Evolutionary conservation across 2,888 invertebrate genomes (phyloP).

Genomic region (Heliconius charithonia): DNA sequence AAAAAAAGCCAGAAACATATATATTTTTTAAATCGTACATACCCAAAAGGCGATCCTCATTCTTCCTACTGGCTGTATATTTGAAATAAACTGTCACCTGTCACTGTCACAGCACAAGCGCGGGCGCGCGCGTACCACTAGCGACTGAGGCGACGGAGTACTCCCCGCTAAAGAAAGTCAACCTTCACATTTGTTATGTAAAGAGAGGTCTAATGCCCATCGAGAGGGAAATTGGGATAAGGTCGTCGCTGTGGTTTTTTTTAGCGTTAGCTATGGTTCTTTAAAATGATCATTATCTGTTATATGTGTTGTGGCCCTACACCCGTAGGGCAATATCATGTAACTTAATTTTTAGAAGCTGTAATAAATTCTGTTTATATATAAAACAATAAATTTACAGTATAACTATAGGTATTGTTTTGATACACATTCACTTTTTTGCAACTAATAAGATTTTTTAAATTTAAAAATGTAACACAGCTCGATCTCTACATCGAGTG

Average conservation of each 20-base stretch:
- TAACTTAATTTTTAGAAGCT: too few species aligned
- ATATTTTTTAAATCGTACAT: constrained; percentile 51
- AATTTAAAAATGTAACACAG: too few species aligned
- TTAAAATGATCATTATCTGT: constrained; percentile 7
- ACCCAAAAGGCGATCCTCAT: constrained; percentile 81
- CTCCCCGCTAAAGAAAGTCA: constrained; percentile 76
- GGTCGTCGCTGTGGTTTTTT: constrained; percentile 48
- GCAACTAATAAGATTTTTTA: too few species aligned
- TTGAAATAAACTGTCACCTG: constrained; percentile 57
- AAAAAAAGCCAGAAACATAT: neutral
- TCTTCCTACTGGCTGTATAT: constrained; percentile 64
- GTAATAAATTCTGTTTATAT: too few species aligned
- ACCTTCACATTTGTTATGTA: constrained; percentile 82
- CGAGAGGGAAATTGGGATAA: constrained; percentile 52
- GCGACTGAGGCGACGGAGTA: constrained; percentile 66
- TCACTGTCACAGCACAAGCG: constrained; percentile 73
- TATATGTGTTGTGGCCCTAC: neutral
- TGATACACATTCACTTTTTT: too few species aligned
- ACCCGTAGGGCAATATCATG: too few species aligned
- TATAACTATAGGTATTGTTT: too few species aligned
- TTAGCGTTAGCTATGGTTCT: constrained; percentile 34
- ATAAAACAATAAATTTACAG: too few species aligned
- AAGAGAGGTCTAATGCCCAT: constrained; percentile 57
- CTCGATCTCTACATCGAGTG: too few species aligned
- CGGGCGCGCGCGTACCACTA: constrained; percentile 68